Conservation (phyloP, 1,140 invertebrate genomes). For the Drosophila sp. region DNA sequence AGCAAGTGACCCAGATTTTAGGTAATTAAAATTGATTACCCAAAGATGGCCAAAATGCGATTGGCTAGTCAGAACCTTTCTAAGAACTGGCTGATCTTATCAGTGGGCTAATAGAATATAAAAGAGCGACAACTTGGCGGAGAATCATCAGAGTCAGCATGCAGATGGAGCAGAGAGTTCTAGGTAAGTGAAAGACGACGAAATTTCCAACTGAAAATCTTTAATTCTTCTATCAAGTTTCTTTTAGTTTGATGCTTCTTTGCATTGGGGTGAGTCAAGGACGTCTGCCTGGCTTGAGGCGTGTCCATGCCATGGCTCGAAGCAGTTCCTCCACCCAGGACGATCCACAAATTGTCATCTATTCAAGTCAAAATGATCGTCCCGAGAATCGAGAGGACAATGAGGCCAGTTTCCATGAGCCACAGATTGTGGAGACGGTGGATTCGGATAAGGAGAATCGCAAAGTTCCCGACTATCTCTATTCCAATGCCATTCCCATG, state of each 20-base stretch:
- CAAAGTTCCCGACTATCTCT: conserved; percentile 75
- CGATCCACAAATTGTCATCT: conserved; percentile 52
- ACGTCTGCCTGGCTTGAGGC: conserved; percentile 27
- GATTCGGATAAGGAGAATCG: conserved; percentile 63
- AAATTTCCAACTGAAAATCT: neutral
- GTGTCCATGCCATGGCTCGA: conserved; percentile 37
- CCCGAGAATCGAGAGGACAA: conserved; percentile 23
- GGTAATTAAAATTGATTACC: conserved; percentile 52
- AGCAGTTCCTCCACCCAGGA: conserved; percentile 17
- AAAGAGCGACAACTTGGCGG: conserved; percentile 27
- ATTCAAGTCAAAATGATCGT: conserved; percentile 30
- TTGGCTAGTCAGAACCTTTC: conserved; percentile 49
- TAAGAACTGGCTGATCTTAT: conserved; percentile 43
- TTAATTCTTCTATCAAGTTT: conserved; percentile 16
- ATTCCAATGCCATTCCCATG: conserved; percentile 73
- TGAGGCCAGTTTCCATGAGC: conserved; percentile 54
- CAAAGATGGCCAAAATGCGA: conserved; percentile 33
- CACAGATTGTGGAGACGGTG: conserved; percentile 50
- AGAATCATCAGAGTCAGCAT: conserved; percentile 31
- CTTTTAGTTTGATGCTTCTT: conserved; percentile 36
- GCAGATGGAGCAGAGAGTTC: conserved; percentile 47
- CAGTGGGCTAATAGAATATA: conserved; percentile 34
- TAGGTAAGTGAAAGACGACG: conserved; percentile 37
- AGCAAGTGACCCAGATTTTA: conserved; percentile 54
- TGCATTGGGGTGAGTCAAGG: conserved; percentile 18